Evolutionary conservation across 2,797 vertebrate species (phyloP).

Genomic region (Epinephelus malabaricus): DNA sequence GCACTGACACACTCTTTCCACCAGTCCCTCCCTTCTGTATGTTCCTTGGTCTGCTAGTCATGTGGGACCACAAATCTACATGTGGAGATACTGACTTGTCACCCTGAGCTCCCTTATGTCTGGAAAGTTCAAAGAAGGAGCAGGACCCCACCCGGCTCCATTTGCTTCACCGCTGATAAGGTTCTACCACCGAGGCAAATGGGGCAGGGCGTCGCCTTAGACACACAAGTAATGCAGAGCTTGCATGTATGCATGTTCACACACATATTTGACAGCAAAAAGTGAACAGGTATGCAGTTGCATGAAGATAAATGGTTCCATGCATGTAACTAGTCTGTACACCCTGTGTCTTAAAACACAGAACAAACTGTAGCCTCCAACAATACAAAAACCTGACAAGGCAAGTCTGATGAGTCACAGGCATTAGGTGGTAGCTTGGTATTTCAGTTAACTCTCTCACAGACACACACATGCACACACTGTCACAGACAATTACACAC

Average conservation of each 20-base stretch:
- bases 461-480: slow-evolving; percentile 8
- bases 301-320: neutral
- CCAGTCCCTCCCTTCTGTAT: neutral
- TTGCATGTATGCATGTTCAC: slow-evolving; percentile 22
- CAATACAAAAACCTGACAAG: slow-evolving; percentile 65
- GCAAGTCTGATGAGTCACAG: slow-evolving; percentile 71
- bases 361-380: slow-evolving; percentile 44
- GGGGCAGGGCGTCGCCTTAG: slow-evolving; percentile 46
- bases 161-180: slow-evolving; percentile 6
- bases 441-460: slow-evolving; percentile 29
- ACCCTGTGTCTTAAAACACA: neutral
- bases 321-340: neutral
- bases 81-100: neutral
- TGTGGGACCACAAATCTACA: slow-evolving; percentile 5
- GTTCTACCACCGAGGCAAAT: neutral
- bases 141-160: neutral
- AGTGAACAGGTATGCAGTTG: neutral
- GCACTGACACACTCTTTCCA: neutral
- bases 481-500: slow-evolving; percentile 23
- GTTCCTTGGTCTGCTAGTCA: slow-evolving; percentile 13
- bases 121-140: slow-evolving; percentile 8
- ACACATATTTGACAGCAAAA: neutral
- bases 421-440: slow-evolving; percentile 22
- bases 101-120: neutral
- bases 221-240: slow-evolving; percentile 4